Base-by-base conservation (phyloP, 2,888 invertebrate species). In the Pandemis corylana region DNA sequence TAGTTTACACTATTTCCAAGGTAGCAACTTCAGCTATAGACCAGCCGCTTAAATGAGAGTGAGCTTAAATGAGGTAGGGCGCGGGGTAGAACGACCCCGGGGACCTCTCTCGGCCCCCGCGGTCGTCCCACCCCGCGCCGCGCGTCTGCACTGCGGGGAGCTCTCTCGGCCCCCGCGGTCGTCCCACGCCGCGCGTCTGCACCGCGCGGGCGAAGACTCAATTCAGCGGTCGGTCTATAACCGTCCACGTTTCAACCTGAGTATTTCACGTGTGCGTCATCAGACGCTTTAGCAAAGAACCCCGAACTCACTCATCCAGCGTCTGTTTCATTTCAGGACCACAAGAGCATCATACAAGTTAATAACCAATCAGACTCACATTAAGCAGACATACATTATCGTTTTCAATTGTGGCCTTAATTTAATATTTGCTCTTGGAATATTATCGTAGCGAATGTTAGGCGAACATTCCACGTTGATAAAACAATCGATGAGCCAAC, bases 401-500 rank as follows among this genome's bases (percentile, higher is more conserved):
- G 42, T 44, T 2, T 49, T 59, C 51, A 42, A 68, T 66, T 59
- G 65, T 53, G n/a, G 59, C 15, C 20, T 28, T 20, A 69, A 49
- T 68, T 28, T 20, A 69, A 49, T 68, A 59, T 59, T 59, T 46
- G 56, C 61, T 42, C 59, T 64, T 42, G 51, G 61, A 59, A 20
- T 42, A 59, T 49, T 64, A 56, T 65, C 66, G 44, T 56, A 59
- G 64, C 53, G 62, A 53, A 73, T 44, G 15, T 28, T 20, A 36
- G 44, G 46, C 46, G 7, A 53, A 42, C 53, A 68, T 59, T 68
- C 68, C 59, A 44, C 20, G 42, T 59, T 46, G 66, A 66, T 66
- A 51, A 65, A 51, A 68, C 68, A 44, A 66, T 68, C 20, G 68
- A 42, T 65, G 64, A 9, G 59, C 42, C 68, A 68, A 42, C 68